Conservation (phyloP, 2,113 vertebrate species). For the Cacatua alba region DNA sequence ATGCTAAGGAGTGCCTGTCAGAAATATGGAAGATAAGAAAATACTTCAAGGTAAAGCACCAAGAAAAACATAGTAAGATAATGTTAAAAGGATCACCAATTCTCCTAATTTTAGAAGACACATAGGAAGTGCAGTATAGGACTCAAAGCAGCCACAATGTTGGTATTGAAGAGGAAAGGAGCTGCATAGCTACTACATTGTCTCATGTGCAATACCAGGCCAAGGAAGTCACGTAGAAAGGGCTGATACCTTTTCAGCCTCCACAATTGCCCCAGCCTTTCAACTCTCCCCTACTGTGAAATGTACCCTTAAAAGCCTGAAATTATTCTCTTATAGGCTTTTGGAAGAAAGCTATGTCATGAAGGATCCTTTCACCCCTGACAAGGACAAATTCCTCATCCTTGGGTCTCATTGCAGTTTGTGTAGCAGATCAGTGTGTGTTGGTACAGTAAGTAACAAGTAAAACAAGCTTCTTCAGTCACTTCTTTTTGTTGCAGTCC, state of each 20-base stretch:
- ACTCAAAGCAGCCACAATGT: background rate
- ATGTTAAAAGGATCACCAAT: background rate
- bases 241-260: background rate
- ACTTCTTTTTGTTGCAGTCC: background rate
- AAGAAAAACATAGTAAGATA: background rate
- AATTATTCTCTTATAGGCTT: conserved; percentile 70
- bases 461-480: background rate
- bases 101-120: background rate
- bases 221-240: background rate
- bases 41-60: background rate
- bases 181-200: background rate
- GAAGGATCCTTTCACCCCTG: conserved; percentile 85
- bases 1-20: background rate
- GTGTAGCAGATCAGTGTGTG: conserved; percentile 81
- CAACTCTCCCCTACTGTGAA: background rate
- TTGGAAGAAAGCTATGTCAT: conserved; percentile 87
- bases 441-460: conserved; percentile 78
- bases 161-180: background rate
- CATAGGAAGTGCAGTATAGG: background rate
- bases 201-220: background rate
- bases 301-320: background rate
- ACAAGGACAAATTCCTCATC: conserved; percentile 84
- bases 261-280: background rate
- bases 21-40: background rate
- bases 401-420: conserved; percentile 82